These are phyloP conservation scores for Buathra laborator DNA, from an alignment of 2,888 invertebrate species.

Conservation along the genomic window DNA sequence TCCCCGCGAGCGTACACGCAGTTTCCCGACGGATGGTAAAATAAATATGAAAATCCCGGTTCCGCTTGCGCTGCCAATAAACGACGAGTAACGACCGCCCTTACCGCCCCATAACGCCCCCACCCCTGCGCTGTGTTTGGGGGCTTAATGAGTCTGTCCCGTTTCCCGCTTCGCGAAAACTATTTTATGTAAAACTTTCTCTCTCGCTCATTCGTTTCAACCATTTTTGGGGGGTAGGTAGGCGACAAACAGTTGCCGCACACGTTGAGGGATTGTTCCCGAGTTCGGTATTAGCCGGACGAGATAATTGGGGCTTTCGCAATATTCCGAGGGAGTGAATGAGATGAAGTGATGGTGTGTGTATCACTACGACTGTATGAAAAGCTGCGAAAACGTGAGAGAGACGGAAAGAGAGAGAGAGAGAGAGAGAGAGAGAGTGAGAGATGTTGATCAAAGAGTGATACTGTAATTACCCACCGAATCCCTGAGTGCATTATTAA, in stretches of 20 bases:
- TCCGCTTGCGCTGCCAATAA: conserved; percentile 57
- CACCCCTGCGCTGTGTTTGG: conserved; percentile 26
- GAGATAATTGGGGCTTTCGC: conserved; percentile 34
- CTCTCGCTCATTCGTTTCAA: conserved; percentile 42
- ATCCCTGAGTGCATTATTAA: conserved; percentile 69
- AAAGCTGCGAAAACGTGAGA: conserved; percentile 7
- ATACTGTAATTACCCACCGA: conserved; percentile 67
- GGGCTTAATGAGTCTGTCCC: conserved; percentile 58
- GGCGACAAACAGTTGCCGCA: conserved; percentile 32
- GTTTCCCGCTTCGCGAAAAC: conserved; percentile 34
- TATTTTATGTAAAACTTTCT: conserved; percentile 55
- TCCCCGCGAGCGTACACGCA: conserved; percentile 35
- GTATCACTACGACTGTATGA: conserved; percentile 9
- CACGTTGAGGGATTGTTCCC: conserved; percentile 44
- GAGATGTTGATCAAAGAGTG: conserved; percentile 54
- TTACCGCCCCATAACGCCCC: conserved; percentile 34
- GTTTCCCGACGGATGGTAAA: conserved; percentile 64
- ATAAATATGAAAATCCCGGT: conserved; percentile 72
- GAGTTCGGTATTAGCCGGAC: conserved; percentile 35
- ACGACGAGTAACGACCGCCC: conserved; percentile 60
- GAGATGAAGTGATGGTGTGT: conserved; percentile 35
- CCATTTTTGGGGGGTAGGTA: conserved; percentile 59
- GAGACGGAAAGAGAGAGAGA: background rate
- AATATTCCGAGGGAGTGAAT: conserved; percentile 14
- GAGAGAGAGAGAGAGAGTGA: conserved; percentile 16